These are phyloP conservation scores for Siderastrea siderea DNA, from an alignment of 92 coral and sea anemone species.

Conservation along the genomic window DNA sequence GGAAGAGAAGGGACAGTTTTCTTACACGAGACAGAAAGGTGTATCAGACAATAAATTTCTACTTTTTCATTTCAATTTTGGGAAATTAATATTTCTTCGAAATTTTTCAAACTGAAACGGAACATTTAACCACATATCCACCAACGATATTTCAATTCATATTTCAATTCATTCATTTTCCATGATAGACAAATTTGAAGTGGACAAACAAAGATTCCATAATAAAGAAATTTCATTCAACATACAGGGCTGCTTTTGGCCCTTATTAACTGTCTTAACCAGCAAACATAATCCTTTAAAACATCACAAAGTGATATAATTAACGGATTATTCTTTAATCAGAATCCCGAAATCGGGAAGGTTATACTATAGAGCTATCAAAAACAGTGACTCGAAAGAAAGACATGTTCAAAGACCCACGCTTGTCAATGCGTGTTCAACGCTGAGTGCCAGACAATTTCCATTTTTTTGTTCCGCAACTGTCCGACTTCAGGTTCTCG, in stretches of 20 bases:
- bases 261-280: neutral
- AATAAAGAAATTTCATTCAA: neutral
- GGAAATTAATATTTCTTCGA: neutral
- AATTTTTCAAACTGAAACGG: neutral
- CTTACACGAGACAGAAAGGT: neutral
- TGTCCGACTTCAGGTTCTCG: too few species aligned
- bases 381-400: too few species aligned
- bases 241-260: neutral
- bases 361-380: neutral
- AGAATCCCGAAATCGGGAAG: too few species aligned
- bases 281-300: neutral
- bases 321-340: too few species aligned
- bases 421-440: too few species aligned
- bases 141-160: neutral
- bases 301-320: neutral
- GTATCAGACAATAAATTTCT: neutral
- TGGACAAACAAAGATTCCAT: neutral
- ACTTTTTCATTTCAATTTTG: neutral
- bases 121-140: too few species aligned
- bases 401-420: too few species aligned
- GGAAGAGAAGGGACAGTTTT: neutral
- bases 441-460: too few species aligned
- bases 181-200: constrained; percentile 8
- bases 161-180: neutral
- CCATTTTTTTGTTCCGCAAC: too few species aligned